A percentile compares a stretch with the other conserved stretches of the same genome.
These are phyloP conservation scores for Sicus ferrugineus DNA, from an alignment of 2,888 invertebrate species.

Conservation along the genomic window DNA sequence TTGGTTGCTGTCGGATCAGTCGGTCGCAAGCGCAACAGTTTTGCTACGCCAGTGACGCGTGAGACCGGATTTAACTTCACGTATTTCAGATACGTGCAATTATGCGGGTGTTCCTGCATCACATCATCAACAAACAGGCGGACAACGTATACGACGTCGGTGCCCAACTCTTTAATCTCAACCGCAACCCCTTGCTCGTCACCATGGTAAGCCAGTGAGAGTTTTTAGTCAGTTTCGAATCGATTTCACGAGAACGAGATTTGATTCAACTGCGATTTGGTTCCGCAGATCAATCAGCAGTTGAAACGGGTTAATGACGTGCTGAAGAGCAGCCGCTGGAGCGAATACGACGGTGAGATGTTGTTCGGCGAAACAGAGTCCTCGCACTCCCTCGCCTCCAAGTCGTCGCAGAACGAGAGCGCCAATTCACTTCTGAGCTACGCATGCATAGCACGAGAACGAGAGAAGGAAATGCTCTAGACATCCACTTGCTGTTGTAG, in stretches of 20 bases:
- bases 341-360: constrained; percentile 49
- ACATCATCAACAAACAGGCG: constrained; percentile 48
- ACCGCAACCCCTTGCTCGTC: constrained; percentile 44
- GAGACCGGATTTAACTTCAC: too few species aligned
- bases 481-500: too few species aligned
- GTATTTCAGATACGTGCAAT: constrained; percentile 53
- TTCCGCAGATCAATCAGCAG: constrained; percentile 48
- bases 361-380: constrained; percentile 47
- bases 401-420: constrained; percentile 42
- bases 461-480: neutral
- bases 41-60: too few species aligned
- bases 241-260: too few species aligned
- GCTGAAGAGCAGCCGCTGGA: constrained; percentile 47
- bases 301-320: constrained; percentile 49
- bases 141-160: constrained; percentile 46
- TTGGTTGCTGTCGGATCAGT: too few species aligned
- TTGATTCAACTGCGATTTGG: neutral
- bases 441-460: constrained; percentile 47
- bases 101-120: constrained; percentile 51
- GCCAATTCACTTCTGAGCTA: constrained; percentile 49
- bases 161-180: constrained; percentile 49
- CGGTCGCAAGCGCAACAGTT: too few species aligned
- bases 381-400: constrained; percentile 49
- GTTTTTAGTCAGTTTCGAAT: neutral
- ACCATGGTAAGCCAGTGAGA: constrained; percentile 47